A percentile compares a stretch with the other conserved stretches of the same genome.
These are phyloP conservation scores for Parapristionchus giblindavisi DNA, from an alignment of 2,888 invertebrate species.

Conservation along the genomic window DNA sequence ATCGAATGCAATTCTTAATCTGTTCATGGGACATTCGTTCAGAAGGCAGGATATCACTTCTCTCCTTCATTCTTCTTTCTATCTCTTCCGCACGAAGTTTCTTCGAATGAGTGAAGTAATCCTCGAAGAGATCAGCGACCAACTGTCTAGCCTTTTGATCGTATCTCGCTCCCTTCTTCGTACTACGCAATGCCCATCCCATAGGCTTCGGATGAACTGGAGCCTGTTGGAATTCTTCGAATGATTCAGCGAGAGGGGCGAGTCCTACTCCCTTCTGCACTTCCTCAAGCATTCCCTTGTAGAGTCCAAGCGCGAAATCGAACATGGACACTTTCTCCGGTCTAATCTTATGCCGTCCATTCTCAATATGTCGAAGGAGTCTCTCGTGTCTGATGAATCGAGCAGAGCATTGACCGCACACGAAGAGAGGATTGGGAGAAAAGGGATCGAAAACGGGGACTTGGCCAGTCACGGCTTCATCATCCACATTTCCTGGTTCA, in stretches of 20 bases:
- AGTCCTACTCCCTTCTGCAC: background rate
- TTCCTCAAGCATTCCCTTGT: slow-evolving; percentile 7
- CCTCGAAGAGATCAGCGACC: background rate
- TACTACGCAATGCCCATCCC: slow-evolving; percentile 1
- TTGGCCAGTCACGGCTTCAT: background rate
- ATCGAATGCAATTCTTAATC: no score
- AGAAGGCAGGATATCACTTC: no score
- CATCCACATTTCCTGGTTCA: slow-evolving; percentile 9
- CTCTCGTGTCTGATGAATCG: background rate
- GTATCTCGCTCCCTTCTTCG: background rate
- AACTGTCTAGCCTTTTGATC: background rate
- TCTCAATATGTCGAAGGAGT: background rate
- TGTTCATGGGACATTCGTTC: no score
- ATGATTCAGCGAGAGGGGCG: background rate
- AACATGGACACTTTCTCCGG: slow-evolving; percentile 3
- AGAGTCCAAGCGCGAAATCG: background rate
- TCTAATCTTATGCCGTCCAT: background rate
- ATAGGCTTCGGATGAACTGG: background rate
- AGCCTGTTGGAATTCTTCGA: background rate
- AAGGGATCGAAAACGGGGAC: no score
- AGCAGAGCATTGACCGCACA: background rate
- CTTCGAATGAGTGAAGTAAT: background rate
- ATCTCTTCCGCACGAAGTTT: background rate
- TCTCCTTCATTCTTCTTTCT: no score
- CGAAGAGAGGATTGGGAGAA: background rate